Evolutionary conservation across 2,888 invertebrate species (phyloP).

Genomic region (Rhodophaea formosa): DNA sequence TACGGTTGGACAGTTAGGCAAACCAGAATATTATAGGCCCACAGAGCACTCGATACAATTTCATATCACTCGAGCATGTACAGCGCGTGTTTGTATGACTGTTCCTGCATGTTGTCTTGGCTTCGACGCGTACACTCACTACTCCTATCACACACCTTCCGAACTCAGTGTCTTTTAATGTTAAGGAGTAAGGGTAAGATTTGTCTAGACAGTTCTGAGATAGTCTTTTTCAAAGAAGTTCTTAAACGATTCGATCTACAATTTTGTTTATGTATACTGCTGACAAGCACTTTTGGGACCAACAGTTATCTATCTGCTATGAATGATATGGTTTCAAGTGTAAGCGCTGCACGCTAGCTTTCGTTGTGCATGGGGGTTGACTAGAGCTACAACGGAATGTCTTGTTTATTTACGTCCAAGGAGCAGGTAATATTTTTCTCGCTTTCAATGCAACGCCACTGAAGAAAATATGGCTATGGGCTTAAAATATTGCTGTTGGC

Average conservation of each 20-base stretch:
- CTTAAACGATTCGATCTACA: conserved; percentile 35
- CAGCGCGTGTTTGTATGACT: conserved; percentile 67
- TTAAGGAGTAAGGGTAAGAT: conserved; percentile 39
- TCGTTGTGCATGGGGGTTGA: conserved; percentile 80
- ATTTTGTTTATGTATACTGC: conserved; percentile 46
- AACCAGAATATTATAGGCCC: conserved; percentile 41
- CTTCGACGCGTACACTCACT: conserved; percentile 69
- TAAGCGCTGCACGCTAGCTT: conserved; percentile 80
- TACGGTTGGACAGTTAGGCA: conserved; percentile 39
- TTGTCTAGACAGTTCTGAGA: conserved; percentile 10
- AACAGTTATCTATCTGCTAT: conserved; percentile 57
- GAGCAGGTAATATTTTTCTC: conserved; percentile 73
- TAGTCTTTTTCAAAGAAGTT: conserved; percentile 23
- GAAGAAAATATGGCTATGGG: conserved; percentile 66
- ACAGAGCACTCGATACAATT: conserved; percentile 74
- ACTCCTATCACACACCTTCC: conserved; percentile 59
- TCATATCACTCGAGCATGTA: conserved; percentile 72
- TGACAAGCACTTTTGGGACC: conserved; percentile 61
- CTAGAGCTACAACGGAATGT: conserved; percentile 76
- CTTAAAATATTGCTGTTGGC: conserved; percentile 76
- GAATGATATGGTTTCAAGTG: conserved; percentile 73
- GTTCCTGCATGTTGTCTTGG: conserved; percentile 80
- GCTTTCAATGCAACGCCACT: conserved; percentile 71
- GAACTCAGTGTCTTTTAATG: conserved; percentile 47
- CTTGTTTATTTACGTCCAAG: conserved; percentile 58